phyloP scores from a whole-genome alignment of 2,888 invertebrate species.

The Gastracanthus pulcherrimus region DNA sequence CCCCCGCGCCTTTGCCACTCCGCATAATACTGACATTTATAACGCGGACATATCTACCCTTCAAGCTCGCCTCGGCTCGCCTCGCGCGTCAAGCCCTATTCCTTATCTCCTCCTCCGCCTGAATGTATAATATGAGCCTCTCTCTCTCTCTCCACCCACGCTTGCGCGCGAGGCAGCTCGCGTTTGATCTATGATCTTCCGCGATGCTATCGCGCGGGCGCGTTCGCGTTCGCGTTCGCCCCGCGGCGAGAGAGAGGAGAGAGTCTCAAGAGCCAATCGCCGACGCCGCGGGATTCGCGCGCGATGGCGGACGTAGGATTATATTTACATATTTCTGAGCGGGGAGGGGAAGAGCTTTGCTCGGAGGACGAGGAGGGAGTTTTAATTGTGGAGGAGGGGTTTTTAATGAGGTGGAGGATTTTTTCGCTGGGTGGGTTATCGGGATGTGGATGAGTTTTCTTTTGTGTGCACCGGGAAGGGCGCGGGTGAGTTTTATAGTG shows the following conservation, averaged over 20 bases:
- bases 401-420: too few species aligned
- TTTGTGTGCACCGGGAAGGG: too few species aligned
- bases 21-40: slow-evolving; percentile 77
- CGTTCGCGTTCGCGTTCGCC: background rate
- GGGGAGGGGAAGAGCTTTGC: background rate
- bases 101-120: slow-evolving; percentile 60
- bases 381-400: too few species aligned
- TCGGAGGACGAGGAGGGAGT: too few species aligned
- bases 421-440: too few species aligned
- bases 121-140: slow-evolving; percentile 76
- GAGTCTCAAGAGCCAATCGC: slow-evolving; percentile 33
- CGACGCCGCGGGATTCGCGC: slow-evolving; percentile 3
- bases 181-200: slow-evolving; percentile 77
- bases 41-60: slow-evolving; percentile 77
- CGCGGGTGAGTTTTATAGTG: too few species aligned
- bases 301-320: slow-evolving; percentile 46
- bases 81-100: background rate
- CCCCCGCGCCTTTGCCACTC: background rate
- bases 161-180: slow-evolving; percentile 45
- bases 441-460: too few species aligned
- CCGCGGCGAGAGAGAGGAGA: slow-evolving; percentile 23
- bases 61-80: slow-evolving; percentile 62
- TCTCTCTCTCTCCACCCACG: slow-evolving; percentile 39
- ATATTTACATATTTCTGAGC: slow-evolving; percentile 55
- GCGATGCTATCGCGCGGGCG: slow-evolving; percentile 41